Evolutionary conservation across 2,797 vertebrate species (phyloP), one percentile per base, ranked within the genome.

Genomic region (Lacerta viridis): DNA sequence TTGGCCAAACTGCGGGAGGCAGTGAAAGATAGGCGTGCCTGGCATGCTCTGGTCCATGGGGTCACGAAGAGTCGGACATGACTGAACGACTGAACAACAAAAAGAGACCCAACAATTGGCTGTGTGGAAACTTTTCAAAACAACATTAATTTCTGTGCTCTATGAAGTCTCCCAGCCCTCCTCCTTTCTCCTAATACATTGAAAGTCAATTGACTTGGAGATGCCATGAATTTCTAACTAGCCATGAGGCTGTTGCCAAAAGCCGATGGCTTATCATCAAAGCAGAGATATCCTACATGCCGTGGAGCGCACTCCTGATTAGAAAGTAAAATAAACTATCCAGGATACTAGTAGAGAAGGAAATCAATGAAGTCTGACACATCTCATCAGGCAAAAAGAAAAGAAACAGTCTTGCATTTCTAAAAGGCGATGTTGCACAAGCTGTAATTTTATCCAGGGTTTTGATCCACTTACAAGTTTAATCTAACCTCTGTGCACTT

Each of bases 391-490:
- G 33, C 76, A 84, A 90, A 88, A 18, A 9, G 2, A 8, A 29
- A 59, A 20, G n/a, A n/a, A 50, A 59, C 5, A n/a, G 36, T 69
- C 66, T 17, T 3, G 4, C 68, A 43, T 88, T 95, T 89, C 85
- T 84, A 90, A 75, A 18, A 90, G 80, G 69, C 78, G 89, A 92
- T 93, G 87, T 86, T 84, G 23, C 90, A 3, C 27, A 69, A 88
- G 75, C 88, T 92, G 46, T 43, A 87, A 55, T 90, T 95, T 92
- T 93, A 91, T 90, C 90, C 86, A 87, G 83, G 79, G 79, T 93
- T 97, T 95, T 94, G 89, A 95, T 96, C 94, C 91, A 90, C 90
- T 96, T 96, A 90, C 59, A 93, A 91, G 75, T 95, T 95, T 95
- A 96, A 95, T 96, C 90, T 94, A 87, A 94, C 94, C 93, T 94